Evolutionary conservation across 2,888 invertebrate genomes (phyloP).

Genomic region (Drosophila demipolita): DNA sequence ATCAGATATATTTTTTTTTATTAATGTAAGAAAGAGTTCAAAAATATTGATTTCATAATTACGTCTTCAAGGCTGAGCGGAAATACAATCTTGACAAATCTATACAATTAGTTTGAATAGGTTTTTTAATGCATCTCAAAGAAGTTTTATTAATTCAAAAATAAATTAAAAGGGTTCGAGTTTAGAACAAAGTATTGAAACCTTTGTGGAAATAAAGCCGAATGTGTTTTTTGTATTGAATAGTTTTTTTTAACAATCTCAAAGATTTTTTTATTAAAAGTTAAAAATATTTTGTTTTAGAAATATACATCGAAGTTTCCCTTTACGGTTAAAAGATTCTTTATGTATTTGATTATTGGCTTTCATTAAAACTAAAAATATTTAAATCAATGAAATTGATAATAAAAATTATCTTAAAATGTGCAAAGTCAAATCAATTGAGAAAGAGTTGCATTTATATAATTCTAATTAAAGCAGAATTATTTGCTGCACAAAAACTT

Average conservation of each 20-base stretch:
- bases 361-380: too few species aligned
- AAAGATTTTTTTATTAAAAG: not conserved
- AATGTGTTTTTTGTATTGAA: not conserved
- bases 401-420: not conserved
- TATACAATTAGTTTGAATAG: not conserved
- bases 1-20: not conserved
- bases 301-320: not conserved
- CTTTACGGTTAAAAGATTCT: not conserved
- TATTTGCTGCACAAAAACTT: not conserved
- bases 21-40: not conserved
- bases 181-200: not conserved
- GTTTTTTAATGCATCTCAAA: not conserved
- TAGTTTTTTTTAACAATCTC: not conserved
- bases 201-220: not conserved
- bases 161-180: not conserved
- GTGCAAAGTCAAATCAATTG: not conserved
- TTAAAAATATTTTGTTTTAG: not conserved
- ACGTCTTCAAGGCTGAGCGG: not conserved
- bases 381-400: too few species aligned
- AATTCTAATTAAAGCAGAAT: not conserved
- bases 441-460: not conserved
- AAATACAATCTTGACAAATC: fast-evolving
- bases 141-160: not conserved
- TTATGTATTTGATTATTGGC: not conserved
- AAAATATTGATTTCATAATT: not conserved